Evolutionary conservation across 2,113 vertebrate species (phyloP).

Genomic region (Mesitornis unicolor): DNA sequence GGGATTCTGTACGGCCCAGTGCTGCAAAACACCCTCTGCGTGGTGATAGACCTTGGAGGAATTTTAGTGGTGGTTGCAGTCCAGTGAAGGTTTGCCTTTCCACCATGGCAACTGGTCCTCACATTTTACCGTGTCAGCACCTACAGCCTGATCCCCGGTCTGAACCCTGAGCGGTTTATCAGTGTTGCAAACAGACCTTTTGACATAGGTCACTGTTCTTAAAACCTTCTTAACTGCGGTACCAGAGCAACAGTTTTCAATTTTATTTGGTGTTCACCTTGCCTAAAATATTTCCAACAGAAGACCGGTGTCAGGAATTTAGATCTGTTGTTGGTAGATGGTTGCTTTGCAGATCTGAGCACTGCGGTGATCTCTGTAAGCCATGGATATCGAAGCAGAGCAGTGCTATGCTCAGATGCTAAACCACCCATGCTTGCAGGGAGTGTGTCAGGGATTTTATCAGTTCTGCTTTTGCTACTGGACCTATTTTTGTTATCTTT

Average conservation of each 20-base stretch:
- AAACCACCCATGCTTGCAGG: neutral
- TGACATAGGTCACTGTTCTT: neutral
- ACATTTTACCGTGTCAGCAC: conserved; percentile 35
- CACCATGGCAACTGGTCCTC: neutral
- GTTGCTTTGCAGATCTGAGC: neutral
- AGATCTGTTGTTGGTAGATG: neutral
- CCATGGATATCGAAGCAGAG: neutral
- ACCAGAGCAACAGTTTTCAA: neutral
- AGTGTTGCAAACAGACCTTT: neutral
- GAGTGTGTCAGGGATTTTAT: neutral
- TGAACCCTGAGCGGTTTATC: conserved; percentile 2
- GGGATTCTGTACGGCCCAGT: neutral
- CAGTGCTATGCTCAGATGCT: neutral
- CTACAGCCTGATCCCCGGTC: neutral
- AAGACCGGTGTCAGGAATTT: neutral
- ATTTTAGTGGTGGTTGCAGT: conserved; percentile 45
- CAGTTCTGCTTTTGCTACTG: neutral
- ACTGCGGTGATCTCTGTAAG: neutral
- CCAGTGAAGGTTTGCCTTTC: neutral
- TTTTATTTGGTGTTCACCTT: neutral
- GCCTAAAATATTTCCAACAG: neutral
- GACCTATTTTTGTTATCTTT: neutral
- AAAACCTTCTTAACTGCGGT: neutral
- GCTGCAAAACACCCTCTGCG: neutral
- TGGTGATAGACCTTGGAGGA: neutral